A percentile compares a stretch with the other conserved stretches of the same genome.
phyloP scores from a whole-genome alignment of 2,888 invertebrate genomes.

The Ennomos erosarius region DNA sequence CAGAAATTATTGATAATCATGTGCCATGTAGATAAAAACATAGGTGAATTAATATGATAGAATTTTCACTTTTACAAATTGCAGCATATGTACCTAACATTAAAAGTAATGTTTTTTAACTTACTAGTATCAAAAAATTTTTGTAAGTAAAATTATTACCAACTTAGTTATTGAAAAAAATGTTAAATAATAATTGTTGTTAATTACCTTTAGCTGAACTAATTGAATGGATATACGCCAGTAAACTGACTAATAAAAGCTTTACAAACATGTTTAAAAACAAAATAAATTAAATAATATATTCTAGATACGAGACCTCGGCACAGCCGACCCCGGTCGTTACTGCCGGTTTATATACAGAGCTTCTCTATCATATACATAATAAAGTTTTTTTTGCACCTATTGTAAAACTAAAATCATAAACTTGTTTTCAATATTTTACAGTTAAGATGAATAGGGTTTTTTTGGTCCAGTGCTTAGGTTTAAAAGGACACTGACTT shows the following conservation, averaged over 20 bases:
- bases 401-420: conserved; percentile 8
- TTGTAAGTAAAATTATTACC: too few relatives aligned
- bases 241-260: conserved; percentile 22
- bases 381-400: conserved; percentile 9
- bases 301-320: background rate
- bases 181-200: too few relatives aligned
- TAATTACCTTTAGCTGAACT: conserved; percentile 24
- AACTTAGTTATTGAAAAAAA: too few relatives aligned
- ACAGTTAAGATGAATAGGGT: conserved; percentile 13
- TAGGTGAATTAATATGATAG: too few relatives aligned
- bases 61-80: too few relatives aligned
- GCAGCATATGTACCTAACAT: too few relatives aligned
- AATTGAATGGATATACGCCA: conserved; percentile 23
- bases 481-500: conserved; percentile 16
- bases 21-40: too few relatives aligned
- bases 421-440: conserved; percentile 18
- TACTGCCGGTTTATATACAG: conserved; percentile 9
- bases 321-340: conserved; percentile 18
- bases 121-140: too few relatives aligned
- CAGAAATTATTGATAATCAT: too few relatives aligned
- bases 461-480: conserved; percentile 14
- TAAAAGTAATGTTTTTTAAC: too few relatives aligned
- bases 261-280: conserved; percentile 24
- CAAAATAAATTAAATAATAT: background rate
- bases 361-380: conserved; percentile 8